Evolutionary conservation across 53 echinoderm and acorn worm genomes (phyloP), one percentile per base, ranked within the genome.

Genomic region (Astropecten irregularis): DNA sequence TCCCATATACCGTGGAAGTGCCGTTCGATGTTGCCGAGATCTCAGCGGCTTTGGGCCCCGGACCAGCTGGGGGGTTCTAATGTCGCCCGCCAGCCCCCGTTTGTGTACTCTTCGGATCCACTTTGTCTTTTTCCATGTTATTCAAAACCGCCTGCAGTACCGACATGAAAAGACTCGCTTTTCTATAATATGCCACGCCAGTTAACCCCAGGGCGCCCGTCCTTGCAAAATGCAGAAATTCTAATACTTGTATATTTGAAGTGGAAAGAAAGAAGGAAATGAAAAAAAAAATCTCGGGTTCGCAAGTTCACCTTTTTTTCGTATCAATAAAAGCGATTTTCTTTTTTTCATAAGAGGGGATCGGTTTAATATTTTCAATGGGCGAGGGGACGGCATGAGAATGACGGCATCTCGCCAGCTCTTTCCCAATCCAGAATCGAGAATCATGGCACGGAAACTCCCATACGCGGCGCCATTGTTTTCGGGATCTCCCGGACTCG

Each of bases 81-180:
- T 79, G 20, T 79, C 79, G 46, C 32, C 62, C 13, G 62, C 33
- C 62, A 62, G 46, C 42, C 34, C 9, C 47, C 47, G 61, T 79
- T 79, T 79, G 79, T 79, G 62, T 79, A 79, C 79, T n/a, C 49
- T 23, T 27, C 32, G 79, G 79, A 62, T 79, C 19, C 11, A 7
- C 62, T 62, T 61, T 79, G 61, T 60, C 19, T 60, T 56, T 79
- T 79, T 60, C 79, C 79, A 62, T 79, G 79, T 79, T 79, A 79
- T 30, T 62, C 79, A 31, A 79, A 79, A 79, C 79, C 79, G 79
- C 79, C 61, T 21, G 61, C 62, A 79, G 79, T 62, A 61, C 47
- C 42, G 50, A 79, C 62, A 79, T 46, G 62, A 79, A 79, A 62
- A 61, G 46, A 13, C 26, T 15, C 6, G 15, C 2, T 7, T 33